Percentiles rank a stretch among this genome's conserved stretches.
phyloP scores from a whole-genome alignment of 2,113 vertebrate species.

The Crotophaga sulcirostris region DNA sequence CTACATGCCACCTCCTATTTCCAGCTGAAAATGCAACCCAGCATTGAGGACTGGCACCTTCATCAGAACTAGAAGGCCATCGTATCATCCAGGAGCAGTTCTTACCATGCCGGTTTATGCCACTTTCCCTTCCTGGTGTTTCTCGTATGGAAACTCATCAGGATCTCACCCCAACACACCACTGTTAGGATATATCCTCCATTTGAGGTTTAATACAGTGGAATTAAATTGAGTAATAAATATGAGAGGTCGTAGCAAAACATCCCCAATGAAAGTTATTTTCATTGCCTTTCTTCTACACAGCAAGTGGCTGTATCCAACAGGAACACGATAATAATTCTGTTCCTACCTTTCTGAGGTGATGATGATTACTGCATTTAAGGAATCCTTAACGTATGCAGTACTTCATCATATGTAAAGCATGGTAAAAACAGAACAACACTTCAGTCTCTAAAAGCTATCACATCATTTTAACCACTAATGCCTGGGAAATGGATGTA shows the following conservation, averaged over 20 bases:
- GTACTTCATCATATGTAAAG: not conserved
- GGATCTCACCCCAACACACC: not conserved
- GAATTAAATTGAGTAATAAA: not conserved
- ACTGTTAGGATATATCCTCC: not conserved
- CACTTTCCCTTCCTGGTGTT: not conserved
- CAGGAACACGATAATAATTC: fast-evolving
- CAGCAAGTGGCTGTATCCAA: not conserved
- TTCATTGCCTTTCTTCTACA: not conserved
- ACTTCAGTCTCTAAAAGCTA: not conserved
- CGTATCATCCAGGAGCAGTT: not conserved
- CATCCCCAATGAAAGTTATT: not conserved
- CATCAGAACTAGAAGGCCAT: too few species aligned
- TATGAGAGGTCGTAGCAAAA: not conserved
- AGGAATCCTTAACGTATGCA: not conserved
- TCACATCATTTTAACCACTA: not conserved
- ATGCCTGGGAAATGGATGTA: not conserved
- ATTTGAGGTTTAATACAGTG: not conserved
- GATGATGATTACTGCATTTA: not conserved
- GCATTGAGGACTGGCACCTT: not conserved
- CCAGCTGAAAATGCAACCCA: not conserved
- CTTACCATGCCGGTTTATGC: fast-evolving
- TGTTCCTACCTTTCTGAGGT: not conserved
- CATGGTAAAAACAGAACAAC: not conserved
- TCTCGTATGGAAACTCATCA: not conserved
- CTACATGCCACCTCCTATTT: not conserved